Base-by-base conservation (phyloP, 2,888 invertebrate species). In the Ctena decussata region DNA sequence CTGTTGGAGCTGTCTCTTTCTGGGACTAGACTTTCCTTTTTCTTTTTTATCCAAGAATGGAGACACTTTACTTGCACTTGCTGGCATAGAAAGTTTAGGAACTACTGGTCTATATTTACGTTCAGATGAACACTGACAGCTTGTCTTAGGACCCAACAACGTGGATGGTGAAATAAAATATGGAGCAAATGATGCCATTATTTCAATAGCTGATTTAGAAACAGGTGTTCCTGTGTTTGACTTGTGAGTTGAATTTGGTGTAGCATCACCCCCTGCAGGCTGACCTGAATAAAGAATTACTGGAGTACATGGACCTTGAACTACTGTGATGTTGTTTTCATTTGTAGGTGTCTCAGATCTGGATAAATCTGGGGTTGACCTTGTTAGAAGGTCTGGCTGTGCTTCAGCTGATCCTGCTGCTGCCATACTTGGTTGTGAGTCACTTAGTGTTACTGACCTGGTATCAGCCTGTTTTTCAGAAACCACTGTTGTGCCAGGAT, bases 1-100 rank as follows among this genome's bases (percentile, higher is more conserved):
- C 71, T 91, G 88, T 53, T 94, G 91, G 12, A 94, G 84, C 53
- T 90, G 87, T 69, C 87, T 84, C 70, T 92, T 89, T 49, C 90
- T 86, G 8, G 92, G 92, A 84, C 90, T 92, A 72, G 44, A 24
- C 21, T 46, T 44, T 37, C 37, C 5, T 72, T 27, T 41, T 46
- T 81, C 44, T 27, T 37, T 65, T 76, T 80, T 65, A 27, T 76
- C 78, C 15, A 86, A 44, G 65, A 84, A 73, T n/a, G 86, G 86
- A 24, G 80, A 82, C 6, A 85, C 85, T 35, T 71, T 49, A 21
- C 73, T 60, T 24, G 12, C 35, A n/a, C 81, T 80, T 27, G 76
- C 46, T 24, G 83, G 81, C 27, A 89, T 79, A 30, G 81, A 78
- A 27, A 91, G 90, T 70, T 91, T 91, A 11, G 91, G 91, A 21